Percentiles rank a stretch among this genome's conserved stretches.
Conservation (phyloP, 2,797 vertebrate genomes). For the Crenuchus spilurus region DNA sequence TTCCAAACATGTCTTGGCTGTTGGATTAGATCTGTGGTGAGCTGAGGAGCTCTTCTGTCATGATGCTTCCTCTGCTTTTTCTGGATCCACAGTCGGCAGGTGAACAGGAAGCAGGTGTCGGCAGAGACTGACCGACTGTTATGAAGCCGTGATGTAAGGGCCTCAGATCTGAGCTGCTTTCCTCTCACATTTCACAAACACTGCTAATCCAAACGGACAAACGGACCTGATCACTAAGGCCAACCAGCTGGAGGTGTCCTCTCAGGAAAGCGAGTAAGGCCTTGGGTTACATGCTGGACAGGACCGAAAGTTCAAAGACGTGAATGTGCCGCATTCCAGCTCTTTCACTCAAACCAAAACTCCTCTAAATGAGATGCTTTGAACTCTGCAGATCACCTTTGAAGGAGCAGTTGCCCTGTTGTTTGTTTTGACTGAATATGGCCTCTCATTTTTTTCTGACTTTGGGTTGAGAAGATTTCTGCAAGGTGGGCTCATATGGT, state of each 20-base stretch:
- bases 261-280: neutral
- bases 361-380: constrained; percentile 38
- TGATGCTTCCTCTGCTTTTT: neutral
- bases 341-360: constrained; percentile 33
- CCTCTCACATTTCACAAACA: neutral
- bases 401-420: constrained; percentile 35
- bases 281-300: too few species aligned
- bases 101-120: constrained; percentile 6
- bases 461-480: neutral
- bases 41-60: neutral
- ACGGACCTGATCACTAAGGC: neutral
- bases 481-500: too few species aligned
- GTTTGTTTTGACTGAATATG: constrained; percentile 50
- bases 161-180: neutral
- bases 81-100: neutral
- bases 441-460: constrained; percentile 14
- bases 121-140: neutral
- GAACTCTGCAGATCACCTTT: constrained; percentile 44
- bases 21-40: too few species aligned
- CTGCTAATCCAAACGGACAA: too few species aligned
- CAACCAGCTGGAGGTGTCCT: neutral
- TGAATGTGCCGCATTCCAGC: constrained; percentile 21
- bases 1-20: too few species aligned
- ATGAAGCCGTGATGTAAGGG: neutral
- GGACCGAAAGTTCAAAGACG: constrained; percentile 10